Evolutionary conservation across 2,888 invertebrate genomes (phyloP).

Genomic region (Brachyptera risi): DNA sequence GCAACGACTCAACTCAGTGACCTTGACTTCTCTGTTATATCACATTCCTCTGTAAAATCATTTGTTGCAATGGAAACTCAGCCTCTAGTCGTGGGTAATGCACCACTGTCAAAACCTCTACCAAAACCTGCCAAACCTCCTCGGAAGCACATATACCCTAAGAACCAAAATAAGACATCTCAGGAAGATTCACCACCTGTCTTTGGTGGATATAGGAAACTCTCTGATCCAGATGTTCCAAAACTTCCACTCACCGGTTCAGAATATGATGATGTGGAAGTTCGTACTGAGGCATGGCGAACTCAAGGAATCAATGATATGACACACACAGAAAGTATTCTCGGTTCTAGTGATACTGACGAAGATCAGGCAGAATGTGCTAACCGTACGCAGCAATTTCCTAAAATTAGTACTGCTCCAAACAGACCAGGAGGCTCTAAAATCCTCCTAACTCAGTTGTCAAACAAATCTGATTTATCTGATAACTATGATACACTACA

Average conservation of each 20-base stretch:
- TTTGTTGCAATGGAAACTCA: constrained; percentile 24
- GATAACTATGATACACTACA: constrained; percentile 75
- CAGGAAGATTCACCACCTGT: constrained; percentile 45
- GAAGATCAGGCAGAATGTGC: constrained; percentile 6
- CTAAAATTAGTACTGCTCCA: neutral
- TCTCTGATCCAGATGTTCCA: constrained; percentile 51
- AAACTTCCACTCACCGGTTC: constrained; percentile 42
- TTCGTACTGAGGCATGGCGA: constrained; percentile 75
- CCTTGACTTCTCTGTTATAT: constrained; percentile 41
- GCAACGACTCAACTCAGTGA: constrained; percentile 48
- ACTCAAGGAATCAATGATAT: constrained; percentile 72
- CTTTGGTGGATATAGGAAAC: constrained; percentile 51
- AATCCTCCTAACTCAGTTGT: constrained; percentile 26
- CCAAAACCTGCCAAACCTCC: constrained; percentile 62
- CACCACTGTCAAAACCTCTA: constrained; percentile 36
- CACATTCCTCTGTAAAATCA: constrained; percentile 32
- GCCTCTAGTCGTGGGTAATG: constrained; percentile 17
- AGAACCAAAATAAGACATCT: constrained; percentile 19
- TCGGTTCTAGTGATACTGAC: constrained; percentile 26
- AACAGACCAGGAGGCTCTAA: constrained; percentile 22
- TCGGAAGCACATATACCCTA: constrained; percentile 47
- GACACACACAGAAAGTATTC: constrained; percentile 59
- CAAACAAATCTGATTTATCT: constrained; percentile 36
- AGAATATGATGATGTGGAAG: constrained; percentile 74
- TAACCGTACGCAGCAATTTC: neutral